phyloP scores from a whole-genome alignment of 2,113 vertebrate species.

The Xiphophorus maculatus region DNA sequence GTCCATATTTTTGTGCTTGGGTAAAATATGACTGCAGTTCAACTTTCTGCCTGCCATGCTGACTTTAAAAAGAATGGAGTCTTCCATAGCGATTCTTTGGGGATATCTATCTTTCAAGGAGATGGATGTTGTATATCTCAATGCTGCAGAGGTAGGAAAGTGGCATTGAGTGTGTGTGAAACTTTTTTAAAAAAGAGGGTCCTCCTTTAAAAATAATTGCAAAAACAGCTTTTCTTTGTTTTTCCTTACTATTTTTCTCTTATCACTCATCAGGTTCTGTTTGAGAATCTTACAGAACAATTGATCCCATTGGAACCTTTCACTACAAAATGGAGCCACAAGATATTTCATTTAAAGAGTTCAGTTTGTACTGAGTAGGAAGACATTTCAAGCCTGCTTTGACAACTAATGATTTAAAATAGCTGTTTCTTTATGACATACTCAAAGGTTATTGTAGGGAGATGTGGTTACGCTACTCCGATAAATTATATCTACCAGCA shows the following conservation, averaged over 20 bases:
- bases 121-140: background rate
- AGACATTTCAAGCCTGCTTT: background rate
- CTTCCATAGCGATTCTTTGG: background rate
- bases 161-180: background rate
- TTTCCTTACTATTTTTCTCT: background rate
- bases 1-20: slow-evolving; percentile 39
- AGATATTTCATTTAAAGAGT: background rate
- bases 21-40: slow-evolving; percentile 36
- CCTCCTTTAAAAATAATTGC: slow-evolving; percentile 12
- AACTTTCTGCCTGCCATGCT: slow-evolving; percentile 2
- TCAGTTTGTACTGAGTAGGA: background rate
- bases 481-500: background rate
- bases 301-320: no score
- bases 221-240: slow-evolving; percentile 23
- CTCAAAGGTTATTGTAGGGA: background rate
- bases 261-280: slow-evolving; percentile 5
- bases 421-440: background rate
- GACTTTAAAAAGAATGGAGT: background rate
- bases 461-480: background rate
- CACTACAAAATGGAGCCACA: background rate
- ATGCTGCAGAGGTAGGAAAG: background rate
- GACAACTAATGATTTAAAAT: background rate
- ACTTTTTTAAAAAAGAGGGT: slow-evolving; percentile 6
- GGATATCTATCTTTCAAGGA: slow-evolving; percentile 6
- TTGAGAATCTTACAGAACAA: background rate